phyloP scores from a whole-genome alignment of 2,113 vertebrate species.

The Syngnathoides biaculeatus region DNA sequence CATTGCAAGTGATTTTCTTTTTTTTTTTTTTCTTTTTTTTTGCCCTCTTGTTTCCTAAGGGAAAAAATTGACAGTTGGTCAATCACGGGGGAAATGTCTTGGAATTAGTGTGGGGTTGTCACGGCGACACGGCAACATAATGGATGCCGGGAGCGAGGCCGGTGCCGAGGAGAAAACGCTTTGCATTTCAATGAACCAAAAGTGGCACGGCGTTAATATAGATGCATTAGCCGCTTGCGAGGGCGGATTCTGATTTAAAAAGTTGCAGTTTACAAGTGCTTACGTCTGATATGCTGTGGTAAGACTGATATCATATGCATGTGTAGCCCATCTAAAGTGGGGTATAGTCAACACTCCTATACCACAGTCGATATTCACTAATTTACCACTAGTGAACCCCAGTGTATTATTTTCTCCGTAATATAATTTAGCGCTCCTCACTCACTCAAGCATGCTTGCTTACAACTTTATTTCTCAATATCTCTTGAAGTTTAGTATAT shows the following conservation, averaged over 20 bases:
- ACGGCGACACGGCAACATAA: neutral
- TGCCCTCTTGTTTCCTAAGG: too few species aligned
- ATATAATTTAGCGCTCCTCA: too few species aligned
- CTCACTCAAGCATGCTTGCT: too few species aligned
- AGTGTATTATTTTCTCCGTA: neutral
- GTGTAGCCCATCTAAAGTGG: neutral
- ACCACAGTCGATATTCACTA: too few species aligned
- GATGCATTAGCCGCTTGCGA: slow-evolving; percentile 37
- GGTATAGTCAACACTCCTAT: neutral
- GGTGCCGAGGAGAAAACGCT: slow-evolving; percentile 28
- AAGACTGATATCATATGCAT: slow-evolving; percentile 18
- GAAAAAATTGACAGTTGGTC: neutral
- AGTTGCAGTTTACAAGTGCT: slow-evolving; percentile 25
- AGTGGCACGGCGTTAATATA: slow-evolving; percentile 33
- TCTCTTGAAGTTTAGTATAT: neutral
- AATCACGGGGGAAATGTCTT: neutral
- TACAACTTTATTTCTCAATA: neutral
- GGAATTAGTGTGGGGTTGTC: neutral
- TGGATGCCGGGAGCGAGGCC: neutral
- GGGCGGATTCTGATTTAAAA: slow-evolving; percentile 26
- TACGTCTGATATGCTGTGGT: slow-evolving; percentile 13
- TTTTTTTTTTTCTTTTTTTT: neutral
- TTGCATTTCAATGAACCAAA: slow-evolving; percentile 54
- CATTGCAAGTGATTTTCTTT: neutral
- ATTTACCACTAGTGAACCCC: neutral